phyloP scores from a whole-genome alignment of 1,140 invertebrate genomes.

The Drosophila leontia region DNA sequence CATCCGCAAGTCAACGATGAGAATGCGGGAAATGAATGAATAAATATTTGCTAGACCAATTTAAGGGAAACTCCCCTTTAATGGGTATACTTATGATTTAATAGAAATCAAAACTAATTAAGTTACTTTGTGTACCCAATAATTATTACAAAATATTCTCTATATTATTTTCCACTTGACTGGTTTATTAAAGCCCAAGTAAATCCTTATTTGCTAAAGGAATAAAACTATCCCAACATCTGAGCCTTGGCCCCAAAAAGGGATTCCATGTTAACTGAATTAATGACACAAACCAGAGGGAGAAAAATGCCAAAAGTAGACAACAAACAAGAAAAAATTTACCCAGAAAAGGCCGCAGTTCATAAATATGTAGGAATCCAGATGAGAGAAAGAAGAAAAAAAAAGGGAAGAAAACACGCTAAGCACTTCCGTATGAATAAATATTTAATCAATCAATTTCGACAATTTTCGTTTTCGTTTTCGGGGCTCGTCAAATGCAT shows the following conservation, averaged over 20 bases:
- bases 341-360: constrained; percentile 23
- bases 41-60: constrained; percentile 31
- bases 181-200: background rate
- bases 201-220: constrained; percentile 2
- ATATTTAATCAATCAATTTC: constrained; percentile 83
- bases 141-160: constrained; percentile 1
- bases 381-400: background rate
- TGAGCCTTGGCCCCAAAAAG: constrained; percentile 17
- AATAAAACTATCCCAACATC: constrained; percentile 6
- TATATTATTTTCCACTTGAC: background rate
- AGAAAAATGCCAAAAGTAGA: constrained; percentile 30
- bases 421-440: constrained; percentile 78
- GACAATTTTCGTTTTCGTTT: constrained; percentile 63
- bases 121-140: background rate
- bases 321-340: constrained; percentile 13
- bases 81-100: background rate
- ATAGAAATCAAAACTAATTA: background rate
- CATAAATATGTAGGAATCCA: constrained; percentile 47
- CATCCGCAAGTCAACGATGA: constrained; percentile 4
- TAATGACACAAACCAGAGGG: constrained; percentile 40
- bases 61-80: background rate
- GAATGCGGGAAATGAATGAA: constrained; percentile 6
- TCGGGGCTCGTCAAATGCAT: constrained; percentile 64
- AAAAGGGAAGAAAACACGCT: constrained; percentile 43
- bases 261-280: constrained; percentile 53